Evolutionary conservation across 2,797 vertebrate genomes (phyloP).

Genomic region (Rhabdophis nuchalis): DNA sequence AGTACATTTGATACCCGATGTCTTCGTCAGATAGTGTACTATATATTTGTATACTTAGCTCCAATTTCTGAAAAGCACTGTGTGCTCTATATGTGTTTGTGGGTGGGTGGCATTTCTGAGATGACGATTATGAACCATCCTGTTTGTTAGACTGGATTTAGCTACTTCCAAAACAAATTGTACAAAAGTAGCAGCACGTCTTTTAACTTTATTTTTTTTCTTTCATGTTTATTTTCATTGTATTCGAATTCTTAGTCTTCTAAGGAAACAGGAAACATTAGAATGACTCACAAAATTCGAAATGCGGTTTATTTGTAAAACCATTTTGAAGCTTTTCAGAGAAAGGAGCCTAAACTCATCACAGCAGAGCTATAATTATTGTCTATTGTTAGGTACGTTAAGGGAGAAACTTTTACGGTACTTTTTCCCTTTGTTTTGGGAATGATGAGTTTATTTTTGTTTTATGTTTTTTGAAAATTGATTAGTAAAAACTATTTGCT

Average conservation of each 20-base stretch:
- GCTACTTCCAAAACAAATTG: not conserved
- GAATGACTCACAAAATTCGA: not conserved
- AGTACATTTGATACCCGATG: no score
- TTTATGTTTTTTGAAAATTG: not conserved
- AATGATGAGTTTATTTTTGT: not conserved
- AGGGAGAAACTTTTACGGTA: not conserved
- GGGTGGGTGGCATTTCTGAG: not conserved
- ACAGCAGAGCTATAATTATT: not conserved
- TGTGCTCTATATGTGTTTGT: not conserved
- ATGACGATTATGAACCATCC: not conserved
- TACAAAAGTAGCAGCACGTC: not conserved
- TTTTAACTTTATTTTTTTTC: not conserved
- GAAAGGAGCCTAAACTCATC: not conserved
- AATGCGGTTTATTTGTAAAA: not conserved
- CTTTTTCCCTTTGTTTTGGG: not conserved
- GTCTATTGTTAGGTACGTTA: not conserved
- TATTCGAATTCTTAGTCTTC: not conserved
- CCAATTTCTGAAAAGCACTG: not conserved
- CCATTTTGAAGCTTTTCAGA: not conserved
- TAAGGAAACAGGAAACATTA: not conserved
- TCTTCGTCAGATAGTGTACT: not conserved
- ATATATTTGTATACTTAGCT: not conserved
- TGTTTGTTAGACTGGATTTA: not conserved
- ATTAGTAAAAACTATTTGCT: not conserved
- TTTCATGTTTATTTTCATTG: not conserved